These are phyloP conservation scores for Aplodontia rufa DNA, from an alignment of 2,113 vertebrate species.

Conservation along the genomic window DNA sequence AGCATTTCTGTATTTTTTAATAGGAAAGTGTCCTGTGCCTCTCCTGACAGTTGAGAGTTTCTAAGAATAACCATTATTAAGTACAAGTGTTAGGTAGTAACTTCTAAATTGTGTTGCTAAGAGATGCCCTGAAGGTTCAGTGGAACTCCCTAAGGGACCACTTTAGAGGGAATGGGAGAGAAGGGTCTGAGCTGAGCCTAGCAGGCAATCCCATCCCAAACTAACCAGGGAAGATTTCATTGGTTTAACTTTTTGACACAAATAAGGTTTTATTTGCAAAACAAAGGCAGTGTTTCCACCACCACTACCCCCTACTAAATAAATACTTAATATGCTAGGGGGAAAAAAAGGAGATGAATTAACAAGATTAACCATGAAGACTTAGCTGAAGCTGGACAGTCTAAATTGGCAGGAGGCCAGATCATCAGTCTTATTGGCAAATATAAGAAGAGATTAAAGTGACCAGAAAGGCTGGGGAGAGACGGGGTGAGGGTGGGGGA, in stretches of 20 bases:
- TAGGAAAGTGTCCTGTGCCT: background rate
- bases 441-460: background rate
- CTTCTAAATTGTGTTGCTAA: constrained; percentile 65
- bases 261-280: constrained; percentile 44
- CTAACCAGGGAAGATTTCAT: background rate
- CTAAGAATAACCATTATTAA: constrained; percentile 34
- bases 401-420: constrained; percentile 20
- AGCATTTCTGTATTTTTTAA: constrained; percentile 16
- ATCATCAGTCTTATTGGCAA: background rate
- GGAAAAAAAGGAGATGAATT: constrained; percentile 33
- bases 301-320: background rate
- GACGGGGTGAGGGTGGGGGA: background rate
- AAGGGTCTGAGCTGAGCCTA: background rate
- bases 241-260: constrained; percentile 3
- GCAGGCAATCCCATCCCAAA: background rate
- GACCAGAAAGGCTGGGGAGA: background rate
- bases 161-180: constrained; percentile 17
- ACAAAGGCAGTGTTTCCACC: background rate
- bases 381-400: constrained; percentile 12
- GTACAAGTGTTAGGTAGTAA: background rate
- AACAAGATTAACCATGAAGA: constrained; percentile 58
- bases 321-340: constrained; percentile 41
- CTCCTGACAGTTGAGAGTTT: constrained; percentile 9
- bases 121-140: constrained; percentile 36
- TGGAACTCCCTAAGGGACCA: constrained; percentile 39